Evolutionary conservation across 2,113 vertebrate genomes (phyloP).

Genomic region (Elaphurus davidianus): DNA sequence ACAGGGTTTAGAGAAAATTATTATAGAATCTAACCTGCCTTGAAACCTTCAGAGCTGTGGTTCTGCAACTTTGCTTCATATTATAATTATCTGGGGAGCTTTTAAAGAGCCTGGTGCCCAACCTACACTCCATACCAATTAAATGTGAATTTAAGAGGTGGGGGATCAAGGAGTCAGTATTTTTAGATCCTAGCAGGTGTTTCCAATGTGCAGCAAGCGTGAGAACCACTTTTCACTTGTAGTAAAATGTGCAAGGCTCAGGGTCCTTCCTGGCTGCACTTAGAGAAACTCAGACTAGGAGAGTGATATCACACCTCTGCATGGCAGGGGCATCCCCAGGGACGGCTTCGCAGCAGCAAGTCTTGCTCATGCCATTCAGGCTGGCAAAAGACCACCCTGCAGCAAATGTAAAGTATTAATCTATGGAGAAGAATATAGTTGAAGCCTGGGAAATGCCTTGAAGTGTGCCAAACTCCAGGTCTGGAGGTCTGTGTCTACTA

Average conservation of each 20-base stretch:
- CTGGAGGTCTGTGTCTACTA: accelerated
- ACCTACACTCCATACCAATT: not conserved
- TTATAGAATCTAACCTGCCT: not conserved
- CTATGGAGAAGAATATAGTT: not conserved
- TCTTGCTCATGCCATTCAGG: not conserved
- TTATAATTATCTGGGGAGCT: not conserved
- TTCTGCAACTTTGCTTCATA: not conserved
- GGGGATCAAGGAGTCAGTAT: not conserved
- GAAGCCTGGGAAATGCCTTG: not conserved
- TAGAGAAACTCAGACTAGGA: not conserved
- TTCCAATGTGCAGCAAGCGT: accelerated
- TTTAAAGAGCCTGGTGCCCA: not conserved
- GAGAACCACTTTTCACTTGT: not conserved
- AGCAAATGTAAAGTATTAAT: not conserved
- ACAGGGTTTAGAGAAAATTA: not conserved
- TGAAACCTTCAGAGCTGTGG: not conserved
- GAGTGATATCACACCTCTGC: not conserved
- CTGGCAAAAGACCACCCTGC: not conserved
- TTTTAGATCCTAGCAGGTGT: not conserved
- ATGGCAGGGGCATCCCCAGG: accelerated
- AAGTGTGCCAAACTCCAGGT: not conserved
- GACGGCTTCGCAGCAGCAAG: not conserved
- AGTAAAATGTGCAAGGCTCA: too few relatives aligned
- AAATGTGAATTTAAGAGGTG: not conserved
- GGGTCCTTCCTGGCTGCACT: not conserved